Evolutionary conservation across 2,888 invertebrate genomes (phyloP), one percentile per base, ranked within the genome.

Genomic region (Pterostichus niger): DNA sequence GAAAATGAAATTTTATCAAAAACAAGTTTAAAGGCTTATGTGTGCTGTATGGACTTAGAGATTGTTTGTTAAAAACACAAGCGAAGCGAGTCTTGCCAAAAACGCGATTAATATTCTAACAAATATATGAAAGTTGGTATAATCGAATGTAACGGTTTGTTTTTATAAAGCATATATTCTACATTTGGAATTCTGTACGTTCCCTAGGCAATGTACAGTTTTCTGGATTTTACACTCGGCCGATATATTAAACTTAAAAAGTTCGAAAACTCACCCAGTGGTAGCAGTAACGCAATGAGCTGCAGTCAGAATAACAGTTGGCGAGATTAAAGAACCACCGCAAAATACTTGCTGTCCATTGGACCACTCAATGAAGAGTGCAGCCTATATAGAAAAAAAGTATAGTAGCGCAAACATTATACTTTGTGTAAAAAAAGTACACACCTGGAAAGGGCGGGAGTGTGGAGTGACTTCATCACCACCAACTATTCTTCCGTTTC

Each of bases 251-350:
- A 49, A 13, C 17, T 0, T 24, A n/a, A 73, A 52, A 52, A 13
- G 24, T 49, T 52, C 40, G 24, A 49, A 49, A 49, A 71, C 68
- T 71, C 15, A 71, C 68, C 40, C 15, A 7, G 44, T 5, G 11
- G n/a, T 17, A 44, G 68, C 4, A 13, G 68, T 71, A 87, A 90
- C 91, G 87, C 91, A 92, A 85, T 91, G 91, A 0, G 91, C 91
- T 0, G 91, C 91, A 0, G 91, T 91, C 56, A 92, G 84, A 80
- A 91, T 89, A 91, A 91, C 91, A 84, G 90, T 88, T 6, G 86
- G 88, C 84, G 89, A 88, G 2, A 92, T 84, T 9, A 92, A 88
- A 0, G 91, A 88, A 0, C 90, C 91, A 0, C 91, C 91, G 83
- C 91, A 92, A 88, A 92, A 92, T 0, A 91, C 91, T 44, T 76